A percentile compares a stretch with the other conserved stretches of the same genome.
These are phyloP conservation scores for Sparidentex hasta DNA, from an alignment of 2,797 vertebrate species.

Conservation along the genomic window DNA sequence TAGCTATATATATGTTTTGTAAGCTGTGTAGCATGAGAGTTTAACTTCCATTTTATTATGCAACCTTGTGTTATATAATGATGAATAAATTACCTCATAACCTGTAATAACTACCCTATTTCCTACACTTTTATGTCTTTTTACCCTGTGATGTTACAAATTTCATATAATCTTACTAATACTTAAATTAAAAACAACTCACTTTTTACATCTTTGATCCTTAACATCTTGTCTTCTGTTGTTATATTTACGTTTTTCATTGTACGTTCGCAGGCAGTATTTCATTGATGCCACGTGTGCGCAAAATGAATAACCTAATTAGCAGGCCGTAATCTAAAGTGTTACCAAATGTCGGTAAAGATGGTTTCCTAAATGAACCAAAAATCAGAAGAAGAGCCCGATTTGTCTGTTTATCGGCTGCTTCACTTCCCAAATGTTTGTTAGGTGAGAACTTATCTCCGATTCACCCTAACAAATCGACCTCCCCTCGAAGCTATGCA, in stretches of 20 bases:
- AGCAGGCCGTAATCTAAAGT: background rate
- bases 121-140: background rate
- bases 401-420: constrained; percentile 15
- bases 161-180: background rate
- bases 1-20: too few species aligned
- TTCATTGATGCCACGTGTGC: background rate
- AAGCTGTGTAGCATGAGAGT: too few species aligned
- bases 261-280: background rate
- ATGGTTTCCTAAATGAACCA: background rate
- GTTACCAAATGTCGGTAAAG: constrained; percentile 1
- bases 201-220: background rate
- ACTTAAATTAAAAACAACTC: background rate
- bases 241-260: background rate
- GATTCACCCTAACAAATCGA: constrained; percentile 50
- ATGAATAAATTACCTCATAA: too few species aligned
- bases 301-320: constrained; percentile 2
- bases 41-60: too few species aligned
- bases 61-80: too few species aligned
- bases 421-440: constrained; percentile 32
- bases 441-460: constrained; percentile 38
- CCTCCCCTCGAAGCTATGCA: constrained; percentile 39
- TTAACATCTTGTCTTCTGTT: background rate
- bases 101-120: background rate
- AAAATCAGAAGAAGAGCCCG: background rate
- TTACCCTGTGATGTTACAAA: background rate